Evolutionary conservation across 2,113 vertebrate species (phyloP).

Genomic region (Asarcornis scutulata): DNA sequence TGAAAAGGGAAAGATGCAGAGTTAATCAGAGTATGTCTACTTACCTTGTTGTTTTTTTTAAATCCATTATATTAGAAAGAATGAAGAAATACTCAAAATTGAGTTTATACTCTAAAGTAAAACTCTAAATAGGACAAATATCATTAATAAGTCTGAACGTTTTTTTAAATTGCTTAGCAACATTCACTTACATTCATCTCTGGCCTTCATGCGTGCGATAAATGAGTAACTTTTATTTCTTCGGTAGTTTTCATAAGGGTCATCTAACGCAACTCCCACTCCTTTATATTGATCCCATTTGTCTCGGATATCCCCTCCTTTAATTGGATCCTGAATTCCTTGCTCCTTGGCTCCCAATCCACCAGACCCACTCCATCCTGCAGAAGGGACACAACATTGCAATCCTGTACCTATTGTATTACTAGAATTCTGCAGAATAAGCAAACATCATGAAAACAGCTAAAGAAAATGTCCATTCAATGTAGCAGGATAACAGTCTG

Average conservation of each 20-base stretch:
- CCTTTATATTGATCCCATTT: slow-evolving; percentile 99
- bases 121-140: background rate
- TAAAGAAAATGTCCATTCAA: fast-evolving
- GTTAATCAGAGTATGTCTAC: background rate
- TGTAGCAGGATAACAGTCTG: background rate
- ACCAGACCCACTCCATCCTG: slow-evolving; percentile 97
- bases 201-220: slow-evolving; percentile 97
- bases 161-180: background rate
- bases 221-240: slow-evolving; percentile 98
- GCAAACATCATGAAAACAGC: background rate
- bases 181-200: slow-evolving; percentile 89
- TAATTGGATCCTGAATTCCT: slow-evolving; percentile 98
- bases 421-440: background rate
- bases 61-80: background rate
- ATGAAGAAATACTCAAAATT: background rate
- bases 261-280: slow-evolving; percentile 93
- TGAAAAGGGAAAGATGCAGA: background rate
- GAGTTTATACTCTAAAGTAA: background rate
- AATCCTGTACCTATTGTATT: too few relatives aligned
- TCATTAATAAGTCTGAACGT: too few relatives aligned
- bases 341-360: slow-evolving; percentile 96
- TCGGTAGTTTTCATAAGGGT: slow-evolving; percentile 97
- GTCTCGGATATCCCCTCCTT: slow-evolving; percentile 94
- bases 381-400: background rate
- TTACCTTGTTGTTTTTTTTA: background rate